phyloP scores from a whole-genome alignment of 2,888 invertebrate species.

The Caenorhabditis zanzibari region DNA sequence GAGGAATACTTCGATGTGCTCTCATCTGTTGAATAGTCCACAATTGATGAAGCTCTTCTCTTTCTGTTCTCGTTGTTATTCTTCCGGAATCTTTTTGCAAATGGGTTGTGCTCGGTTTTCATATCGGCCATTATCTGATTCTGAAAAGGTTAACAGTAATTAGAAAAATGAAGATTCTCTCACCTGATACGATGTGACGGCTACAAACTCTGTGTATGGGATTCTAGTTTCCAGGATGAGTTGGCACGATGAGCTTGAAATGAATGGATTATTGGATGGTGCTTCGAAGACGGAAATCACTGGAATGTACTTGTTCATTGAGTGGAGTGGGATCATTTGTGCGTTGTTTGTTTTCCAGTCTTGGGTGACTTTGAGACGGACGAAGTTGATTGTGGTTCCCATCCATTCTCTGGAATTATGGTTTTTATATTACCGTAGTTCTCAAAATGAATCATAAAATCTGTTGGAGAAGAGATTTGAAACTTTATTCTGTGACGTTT shows the following conservation, averaged over 20 bases:
- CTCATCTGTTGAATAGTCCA: slow-evolving; percentile 44
- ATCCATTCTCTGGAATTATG: slow-evolving; percentile 69
- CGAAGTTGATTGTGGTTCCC: slow-evolving; percentile 71
- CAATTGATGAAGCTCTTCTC: slow-evolving; percentile 28
- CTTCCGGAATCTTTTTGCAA: slow-evolving; percentile 97
- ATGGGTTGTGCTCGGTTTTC: slow-evolving; percentile 98
- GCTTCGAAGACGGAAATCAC: slow-evolving; percentile 72
- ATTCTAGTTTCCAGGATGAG: slow-evolving; percentile 89
- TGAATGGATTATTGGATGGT: slow-evolving; percentile 46
- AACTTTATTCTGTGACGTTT: too few species aligned
- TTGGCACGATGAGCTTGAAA: slow-evolving; percentile 84
- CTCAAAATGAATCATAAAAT: background rate
- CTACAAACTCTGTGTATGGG: slow-evolving; percentile 97
- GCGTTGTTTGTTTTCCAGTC: slow-evolving; percentile 58
- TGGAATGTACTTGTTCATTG: slow-evolving; percentile 97
- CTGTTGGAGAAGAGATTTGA: too few species aligned
- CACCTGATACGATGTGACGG: slow-evolving; percentile 96
- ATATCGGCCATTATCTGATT: slow-evolving; percentile 85
- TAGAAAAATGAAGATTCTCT: too few species aligned
- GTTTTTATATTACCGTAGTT: too few species aligned
- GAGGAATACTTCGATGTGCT: slow-evolving; percentile 43
- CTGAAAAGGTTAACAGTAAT: slow-evolving; percentile 29
- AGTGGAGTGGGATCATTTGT: slow-evolving; percentile 90
- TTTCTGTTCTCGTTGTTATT: slow-evolving; percentile 70
- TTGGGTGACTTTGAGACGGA: slow-evolving; percentile 79